These are phyloP conservation scores for Heteromurus nitidus DNA, from an alignment of 2,888 invertebrate species.

Conservation along the genomic window DNA sequence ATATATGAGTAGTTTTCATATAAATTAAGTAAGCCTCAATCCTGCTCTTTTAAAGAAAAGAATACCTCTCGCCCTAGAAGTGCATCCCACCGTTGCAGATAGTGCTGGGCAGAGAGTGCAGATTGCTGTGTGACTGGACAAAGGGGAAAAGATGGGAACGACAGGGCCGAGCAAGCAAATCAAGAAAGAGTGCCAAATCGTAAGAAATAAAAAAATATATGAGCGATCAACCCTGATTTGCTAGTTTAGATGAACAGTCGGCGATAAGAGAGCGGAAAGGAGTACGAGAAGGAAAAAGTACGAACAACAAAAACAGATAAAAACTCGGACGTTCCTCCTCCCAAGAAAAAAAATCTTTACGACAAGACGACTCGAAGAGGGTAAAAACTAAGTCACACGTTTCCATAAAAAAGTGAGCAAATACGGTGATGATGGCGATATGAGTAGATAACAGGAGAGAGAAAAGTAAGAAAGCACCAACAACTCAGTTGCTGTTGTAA, in stretches of 20 bases:
- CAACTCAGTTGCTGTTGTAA: too few relatives aligned
- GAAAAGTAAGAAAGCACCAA: neutral
- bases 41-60: too few relatives aligned
- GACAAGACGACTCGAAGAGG: too few relatives aligned
- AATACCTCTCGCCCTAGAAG: too few relatives aligned
- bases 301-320: conserved; percentile 13
- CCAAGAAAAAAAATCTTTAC: too few relatives aligned
- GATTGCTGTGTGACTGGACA: too few relatives aligned
- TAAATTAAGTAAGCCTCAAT: too few relatives aligned
- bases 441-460: neutral
- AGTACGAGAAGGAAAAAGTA: conserved; percentile 37
- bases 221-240: conserved; percentile 61
- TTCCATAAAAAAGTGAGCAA: neutral
- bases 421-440: neutral
- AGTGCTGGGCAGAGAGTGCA: too few relatives aligned
- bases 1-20: too few relatives aligned
- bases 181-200: conserved; percentile 40
- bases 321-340: neutral
- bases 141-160: conserved; percentile 22
- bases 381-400: neutral
- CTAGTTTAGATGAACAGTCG: conserved; percentile 56
- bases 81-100: too few relatives aligned
- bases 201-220: conserved; percentile 51
- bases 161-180: conserved; percentile 19
- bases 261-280: conserved; percentile 55